Base-by-base conservation (phyloP, 2,888 invertebrate genomes). In the Deilephila porcellus region DNA sequence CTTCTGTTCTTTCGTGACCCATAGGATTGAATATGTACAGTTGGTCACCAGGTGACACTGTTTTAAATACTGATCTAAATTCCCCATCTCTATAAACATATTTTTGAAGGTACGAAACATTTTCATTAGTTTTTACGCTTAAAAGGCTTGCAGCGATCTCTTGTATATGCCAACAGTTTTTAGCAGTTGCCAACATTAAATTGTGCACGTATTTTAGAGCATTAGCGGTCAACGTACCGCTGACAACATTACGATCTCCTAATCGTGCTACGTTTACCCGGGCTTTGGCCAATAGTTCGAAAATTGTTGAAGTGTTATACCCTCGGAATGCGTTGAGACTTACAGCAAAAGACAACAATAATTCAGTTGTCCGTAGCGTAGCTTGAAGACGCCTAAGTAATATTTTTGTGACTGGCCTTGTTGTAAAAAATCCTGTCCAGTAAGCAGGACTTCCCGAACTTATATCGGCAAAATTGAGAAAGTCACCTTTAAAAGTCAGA, bases 201-300 rank as follows among this genome's bases (percentile, higher is more conserved):
- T 92, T 59, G 96, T 98, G 91, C 96, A 98, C 88, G 89, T 99
- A 98, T 75, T 97, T 96, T 96, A 98, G 97, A 0, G 98, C 97
- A 78, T 96, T 96, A 0, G 97, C 96, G 83, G 98, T 97, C 25
- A 98, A 96, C 0, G 99, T 99, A 4, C 99, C 99, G 0, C 99
- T 98, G 73, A 98, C 98, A n/a, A 99, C 99, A 88, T 99, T 99
- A 85, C 99, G 98, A 89, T 99, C 99, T 87, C 98, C 97, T 83
- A 99, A 98, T 34, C 99, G 95, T 0, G 97, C 99, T 73, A 98
- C 95, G 96, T 96, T 83, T 97, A 96, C 88, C 96, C 98, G 86
- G 96, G 96, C 74, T 96, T 95, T 93, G 95, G 96, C 73, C 67
- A 93, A 78, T 11, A 85, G 81, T 5, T 83, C 79, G 95, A 95